Base-by-base conservation (phyloP, 2,113 vertebrate species). In the Dromaius novaehollandiae region DNA sequence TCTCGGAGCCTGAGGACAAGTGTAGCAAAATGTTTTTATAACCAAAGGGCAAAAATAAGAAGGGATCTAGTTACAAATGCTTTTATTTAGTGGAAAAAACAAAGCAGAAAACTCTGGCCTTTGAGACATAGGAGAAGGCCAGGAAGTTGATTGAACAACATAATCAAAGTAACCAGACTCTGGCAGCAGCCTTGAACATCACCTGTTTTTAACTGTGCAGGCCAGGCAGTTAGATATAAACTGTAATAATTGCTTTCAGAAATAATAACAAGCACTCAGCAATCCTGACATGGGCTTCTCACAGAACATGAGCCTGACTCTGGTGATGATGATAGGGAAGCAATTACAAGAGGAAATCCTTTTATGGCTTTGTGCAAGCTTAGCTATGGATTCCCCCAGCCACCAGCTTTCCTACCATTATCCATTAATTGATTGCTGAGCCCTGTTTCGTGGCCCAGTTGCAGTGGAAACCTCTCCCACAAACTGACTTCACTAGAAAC, bases 131-230 rank as follows among this genome's bases (percentile, higher is more conserved):
- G 79, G 13, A 89, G 71, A 82, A 89, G 77, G 65, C 60, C 78
- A 86, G 68, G 58, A 95, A 95, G 50, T 26, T 75, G 79, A 77
- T 40, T 60, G 58, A 92, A 42, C n/a, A 84, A 83, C 28, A 32
- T 56, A 89, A 86, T 81, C 69, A 92, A 93, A 96, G 60, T 34
- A 88, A 48, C 34, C 53, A 88, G 60, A 68, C n/a, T 66, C 65
- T 87, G 63, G 44, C 70, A 95, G 82, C 90, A 96, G 64, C 83
- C 89, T 89, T 85, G 83, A 86, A 92, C 60, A 92, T 91, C 88
- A 95, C 86, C 90, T 88, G 76, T 30, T 94, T 93, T 92, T 66
- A 94, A 85, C 68, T 81, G 60, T 30, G n/a, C 36, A 28, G 34
- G 51, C 38, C 89, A 86, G 28, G 66, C 85, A 40, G 60, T 83